Base-by-base conservation (phyloP, 2,113 vertebrate genomes). In the Lagopus muta region DNA sequence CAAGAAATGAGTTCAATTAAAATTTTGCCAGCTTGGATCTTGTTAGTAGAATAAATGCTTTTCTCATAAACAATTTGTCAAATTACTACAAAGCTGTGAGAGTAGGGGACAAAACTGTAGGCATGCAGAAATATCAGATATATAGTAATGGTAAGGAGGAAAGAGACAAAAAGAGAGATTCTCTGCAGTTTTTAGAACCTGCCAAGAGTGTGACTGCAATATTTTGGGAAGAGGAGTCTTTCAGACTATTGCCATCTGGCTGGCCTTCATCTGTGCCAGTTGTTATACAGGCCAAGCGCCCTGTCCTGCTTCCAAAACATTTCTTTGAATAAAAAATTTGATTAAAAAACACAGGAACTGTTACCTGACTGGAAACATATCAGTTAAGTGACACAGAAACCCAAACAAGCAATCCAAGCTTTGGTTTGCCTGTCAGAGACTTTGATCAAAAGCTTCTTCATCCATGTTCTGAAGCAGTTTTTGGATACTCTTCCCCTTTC, bases 161-260 rank as follows among this genome's bases (percentile, higher is more conserved):
- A 13, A 79, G 69, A 87, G n/a, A 50, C 55, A n/a, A 47, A 17
- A 43, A 17, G 21, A 24, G 62, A 88, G 25, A 74, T 65, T 88
- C 58, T 88, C 12, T 57, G 45, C 61, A 78, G 50, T 4, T 45
- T 89, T 69, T 92, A 66, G 54, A 66, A 57, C 48, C 50, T 88
- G 69, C 67, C 64, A 70, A 62, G 67, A 69, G 85, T 0, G 0
- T 76, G 34, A 64, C 25, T 80, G 58, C 72, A 85, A 0, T 47
- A 17, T 93, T 94, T 93, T 83, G 91, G 76, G 64, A 58, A 73
- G 69, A 90, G 61, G 72, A 43, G 30, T 85, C 67, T 91, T 78
- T 82, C 40, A 95, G 76, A 81, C 50, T 62, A 40, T 66, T 42
- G 50, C 89, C 80, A 93, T 86, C 90, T 95, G 88, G 12, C 36